A percentile compares a stretch with the other conserved stretches of the same genome.
Conservation (phyloP, 2,888 invertebrate species). For the Habroteleia sp. region DNA sequence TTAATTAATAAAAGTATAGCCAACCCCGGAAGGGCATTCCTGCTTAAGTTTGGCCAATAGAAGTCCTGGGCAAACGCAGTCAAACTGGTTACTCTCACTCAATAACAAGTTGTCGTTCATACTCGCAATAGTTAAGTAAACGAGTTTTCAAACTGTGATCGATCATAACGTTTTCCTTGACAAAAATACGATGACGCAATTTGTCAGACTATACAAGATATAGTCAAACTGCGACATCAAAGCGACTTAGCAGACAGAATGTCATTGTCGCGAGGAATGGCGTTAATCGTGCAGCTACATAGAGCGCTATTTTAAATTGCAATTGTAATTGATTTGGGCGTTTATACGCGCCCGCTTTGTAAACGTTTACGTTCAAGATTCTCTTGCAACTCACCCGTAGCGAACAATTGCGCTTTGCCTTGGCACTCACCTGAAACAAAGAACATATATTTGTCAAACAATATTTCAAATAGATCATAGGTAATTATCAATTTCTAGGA, state of each 20-base stretch:
- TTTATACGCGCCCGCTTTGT: slow-evolving; percentile 20
- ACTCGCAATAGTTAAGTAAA: slow-evolving; percentile 16
- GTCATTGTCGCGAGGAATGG: slow-evolving; percentile 14
- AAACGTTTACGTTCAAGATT: slow-evolving; percentile 33
- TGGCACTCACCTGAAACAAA: slow-evolving; percentile 42
- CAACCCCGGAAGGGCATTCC: no score
- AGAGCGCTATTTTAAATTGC: slow-evolving; percentile 39
- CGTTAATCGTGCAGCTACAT: slow-evolving; percentile 29
- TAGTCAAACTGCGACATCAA: slow-evolving; percentile 29
- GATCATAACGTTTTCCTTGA: slow-evolving; percentile 16
- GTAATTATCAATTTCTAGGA: no score
- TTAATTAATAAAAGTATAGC: no score
- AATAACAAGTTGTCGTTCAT: slow-evolving; percentile 13
- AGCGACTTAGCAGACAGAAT: slow-evolving; percentile 34
- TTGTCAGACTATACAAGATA: slow-evolving; percentile 13
- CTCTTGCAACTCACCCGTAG: slow-evolving; percentile 35
- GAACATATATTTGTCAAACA: no score
- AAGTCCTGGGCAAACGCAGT: neutral
- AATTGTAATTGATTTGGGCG: slow-evolving; percentile 42
- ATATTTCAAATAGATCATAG: no score
- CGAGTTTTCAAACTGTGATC: slow-evolving; percentile 33
- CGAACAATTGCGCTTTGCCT: slow-evolving; percentile 37
- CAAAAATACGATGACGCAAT: slow-evolving; percentile 31
- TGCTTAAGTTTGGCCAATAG: no score
- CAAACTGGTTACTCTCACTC: slow-evolving; percentile 10